phyloP scores from a whole-genome alignment of 2,797 vertebrate genomes.

The Hypotaenidia philippensis region DNA sequence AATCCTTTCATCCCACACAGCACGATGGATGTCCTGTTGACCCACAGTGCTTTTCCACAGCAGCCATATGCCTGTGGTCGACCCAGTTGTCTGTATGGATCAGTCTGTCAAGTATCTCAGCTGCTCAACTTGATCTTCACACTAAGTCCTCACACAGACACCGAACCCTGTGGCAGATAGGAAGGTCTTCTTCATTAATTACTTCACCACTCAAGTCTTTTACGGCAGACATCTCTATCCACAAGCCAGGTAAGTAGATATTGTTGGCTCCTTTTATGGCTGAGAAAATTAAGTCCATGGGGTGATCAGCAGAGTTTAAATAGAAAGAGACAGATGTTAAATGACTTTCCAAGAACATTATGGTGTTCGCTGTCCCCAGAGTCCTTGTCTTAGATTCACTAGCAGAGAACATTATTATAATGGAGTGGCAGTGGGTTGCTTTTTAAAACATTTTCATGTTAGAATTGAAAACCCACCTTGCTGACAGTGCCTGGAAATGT shows the following conservation, averaged over 20 bases:
- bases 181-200: slow-evolving; percentile 22
- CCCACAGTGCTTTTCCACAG: rapidly evolving
- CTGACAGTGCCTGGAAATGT: neutral
- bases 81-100: neutral
- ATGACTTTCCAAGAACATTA: slow-evolving; percentile 30
- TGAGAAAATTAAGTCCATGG: slow-evolving; percentile 1
- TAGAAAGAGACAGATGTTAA: slow-evolving; percentile 55
- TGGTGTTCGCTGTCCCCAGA: slow-evolving; percentile 11
- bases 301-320: neutral
- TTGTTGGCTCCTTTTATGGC: neutral
- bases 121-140: neutral
- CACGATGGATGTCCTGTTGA: neutral
- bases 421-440: neutral
- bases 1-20: neutral
- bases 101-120: neutral
- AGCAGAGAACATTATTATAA: neutral
- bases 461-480: neutral
- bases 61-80: neutral
- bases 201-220: neutral
- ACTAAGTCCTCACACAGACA: neutral
- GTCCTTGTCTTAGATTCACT: slow-evolving; percentile 24
- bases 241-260: neutral
- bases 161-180: neutral
- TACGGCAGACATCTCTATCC: neutral
- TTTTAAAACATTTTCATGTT: slow-evolving; percentile 16